Percentiles rank a stretch among this genome's conserved stretches.
Conservation (phyloP, 2,113 vertebrate genomes). For the Aviceda subcristata region DNA sequence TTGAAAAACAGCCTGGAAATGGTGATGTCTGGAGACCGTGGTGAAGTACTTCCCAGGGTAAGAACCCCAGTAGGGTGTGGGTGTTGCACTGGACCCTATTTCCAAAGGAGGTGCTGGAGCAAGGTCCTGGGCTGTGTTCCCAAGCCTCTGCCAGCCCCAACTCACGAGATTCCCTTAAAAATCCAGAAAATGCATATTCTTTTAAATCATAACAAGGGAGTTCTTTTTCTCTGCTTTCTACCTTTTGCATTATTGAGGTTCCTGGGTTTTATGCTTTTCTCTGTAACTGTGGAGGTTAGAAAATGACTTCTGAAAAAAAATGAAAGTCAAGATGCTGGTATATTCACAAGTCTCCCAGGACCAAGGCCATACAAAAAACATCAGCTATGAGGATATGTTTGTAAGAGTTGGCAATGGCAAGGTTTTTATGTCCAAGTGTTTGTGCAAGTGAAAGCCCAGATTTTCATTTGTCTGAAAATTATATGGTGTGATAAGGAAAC, state of each 20-base stretch:
- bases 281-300: not conserved
- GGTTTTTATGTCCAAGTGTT: not conserved
- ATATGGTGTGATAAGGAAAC: slow-evolving; percentile 30
- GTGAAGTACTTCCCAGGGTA: not conserved
- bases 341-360: slow-evolving; percentile 35
- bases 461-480: slow-evolving; percentile 9
- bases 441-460: slow-evolving; percentile 32
- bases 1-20: not conserved
- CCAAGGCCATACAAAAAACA: not conserved
- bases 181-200: not conserved
- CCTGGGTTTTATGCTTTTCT: not conserved
- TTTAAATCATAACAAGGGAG: not conserved
- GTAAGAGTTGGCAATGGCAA: not conserved
- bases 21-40: not conserved
- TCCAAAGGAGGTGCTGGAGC: not conserved
- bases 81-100: not conserved
- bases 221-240: not conserved
- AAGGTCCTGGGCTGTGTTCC: not conserved
- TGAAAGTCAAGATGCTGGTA: not conserved
- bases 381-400: not conserved
- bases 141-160: not conserved
- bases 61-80: not conserved
- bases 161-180: not conserved
- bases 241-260: not conserved
- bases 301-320: not conserved